Conservation (phyloP, 2,888 invertebrate species). For the Eumacrocentrus americanus region DNA sequence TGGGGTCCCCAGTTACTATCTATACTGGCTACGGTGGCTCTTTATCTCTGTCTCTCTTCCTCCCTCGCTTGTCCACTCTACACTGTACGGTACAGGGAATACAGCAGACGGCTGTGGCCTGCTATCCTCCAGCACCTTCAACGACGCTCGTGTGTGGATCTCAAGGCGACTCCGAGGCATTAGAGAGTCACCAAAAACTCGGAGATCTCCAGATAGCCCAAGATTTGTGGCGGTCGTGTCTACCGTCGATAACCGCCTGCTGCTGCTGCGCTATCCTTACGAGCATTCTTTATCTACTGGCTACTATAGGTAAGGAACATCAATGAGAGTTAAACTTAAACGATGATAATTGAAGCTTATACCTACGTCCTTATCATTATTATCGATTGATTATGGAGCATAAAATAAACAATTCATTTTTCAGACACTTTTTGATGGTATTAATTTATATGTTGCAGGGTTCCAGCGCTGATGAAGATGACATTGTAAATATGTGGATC, state of each 20-base stretch:
- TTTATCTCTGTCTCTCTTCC: slow-evolving; percentile 30
- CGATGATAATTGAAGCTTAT: neutral
- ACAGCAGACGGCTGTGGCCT: neutral
- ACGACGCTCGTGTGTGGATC: neutral
- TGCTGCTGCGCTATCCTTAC: slow-evolving; percentile 26
- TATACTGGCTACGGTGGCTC: slow-evolving; percentile 42
- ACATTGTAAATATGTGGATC: neutral
- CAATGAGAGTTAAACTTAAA: too few species aligned
- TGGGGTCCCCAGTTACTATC: slow-evolving; percentile 49
- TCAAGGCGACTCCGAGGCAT: slow-evolving; percentile 38
- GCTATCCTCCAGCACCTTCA: neutral
- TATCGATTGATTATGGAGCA: neutral
- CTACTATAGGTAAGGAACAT: too few species aligned
- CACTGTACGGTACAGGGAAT: neutral
- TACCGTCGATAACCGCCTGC: slow-evolving; percentile 51
- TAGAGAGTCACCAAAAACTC: slow-evolving; percentile 54
- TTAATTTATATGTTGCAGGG: neutral
- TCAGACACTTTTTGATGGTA: neutral
- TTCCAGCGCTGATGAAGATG: too few species aligned
- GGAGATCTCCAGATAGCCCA: slow-evolving; percentile 52
- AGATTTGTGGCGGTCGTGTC: slow-evolving; percentile 56
- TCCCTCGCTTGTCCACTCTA: slow-evolving; percentile 6
- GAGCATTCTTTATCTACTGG: slow-evolving; percentile 14
- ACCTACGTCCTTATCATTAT: neutral
- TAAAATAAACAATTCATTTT: neutral